These are phyloP conservation scores for Madoqua kirkii DNA, from an alignment of 2,113 vertebrate species.

Conservation along the genomic window DNA sequence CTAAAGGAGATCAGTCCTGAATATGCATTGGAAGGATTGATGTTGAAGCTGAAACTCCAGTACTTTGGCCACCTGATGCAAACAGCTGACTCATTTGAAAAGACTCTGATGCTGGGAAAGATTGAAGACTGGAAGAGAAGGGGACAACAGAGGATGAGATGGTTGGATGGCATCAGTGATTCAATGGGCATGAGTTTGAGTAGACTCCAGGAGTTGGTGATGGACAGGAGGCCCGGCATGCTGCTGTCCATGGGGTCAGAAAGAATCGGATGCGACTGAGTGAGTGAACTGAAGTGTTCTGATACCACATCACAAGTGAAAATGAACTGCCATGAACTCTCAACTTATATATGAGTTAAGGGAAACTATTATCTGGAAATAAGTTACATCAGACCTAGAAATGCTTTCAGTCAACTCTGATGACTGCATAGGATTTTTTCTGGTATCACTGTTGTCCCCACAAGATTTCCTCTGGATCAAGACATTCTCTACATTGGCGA, in stretches of 20 bases:
- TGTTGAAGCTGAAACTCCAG: not conserved
- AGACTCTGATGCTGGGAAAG: not conserved
- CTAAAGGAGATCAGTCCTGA: not conserved
- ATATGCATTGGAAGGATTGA: not conserved
- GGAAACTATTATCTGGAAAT: not conserved
- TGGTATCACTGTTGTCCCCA: not conserved
- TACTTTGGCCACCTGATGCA: not conserved
- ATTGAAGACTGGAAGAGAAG: not conserved
- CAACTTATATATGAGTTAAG: not conserved
- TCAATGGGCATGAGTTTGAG: not conserved
- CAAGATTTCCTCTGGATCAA: not conserved
- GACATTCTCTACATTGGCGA: not conserved
- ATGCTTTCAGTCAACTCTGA: not conserved
- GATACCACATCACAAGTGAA: not conserved
- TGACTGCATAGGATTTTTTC: not conserved
- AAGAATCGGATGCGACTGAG: fast-evolving
- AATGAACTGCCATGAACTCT: not conserved
- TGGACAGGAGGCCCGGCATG: not conserved
- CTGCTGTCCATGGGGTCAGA: not conserved
- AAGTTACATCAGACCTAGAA: not conserved
- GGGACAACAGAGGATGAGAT: not conserved
- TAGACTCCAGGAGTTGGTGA: not conserved
- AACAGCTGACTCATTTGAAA: not conserved
- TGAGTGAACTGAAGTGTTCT: not conserved
- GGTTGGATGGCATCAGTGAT: not conserved